Conservation (phyloP, 2,797 vertebrate species). For the Gila robusta region DNA sequence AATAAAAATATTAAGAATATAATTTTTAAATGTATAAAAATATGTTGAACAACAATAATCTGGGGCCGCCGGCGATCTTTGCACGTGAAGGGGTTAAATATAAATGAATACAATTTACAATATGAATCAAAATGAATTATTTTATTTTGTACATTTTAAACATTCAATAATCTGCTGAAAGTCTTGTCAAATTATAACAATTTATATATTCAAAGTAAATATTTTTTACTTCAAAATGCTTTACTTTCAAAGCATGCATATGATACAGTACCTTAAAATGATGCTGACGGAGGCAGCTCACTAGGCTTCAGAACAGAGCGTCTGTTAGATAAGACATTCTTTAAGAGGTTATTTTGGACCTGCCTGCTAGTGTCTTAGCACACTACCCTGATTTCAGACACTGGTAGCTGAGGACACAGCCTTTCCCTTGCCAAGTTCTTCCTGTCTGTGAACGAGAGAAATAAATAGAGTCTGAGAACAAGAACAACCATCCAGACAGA, state of each 20-base stretch:
- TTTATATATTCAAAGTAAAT: neutral
- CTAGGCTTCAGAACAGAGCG: neutral
- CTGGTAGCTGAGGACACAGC: slow-evolving; percentile 41
- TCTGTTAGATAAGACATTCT: slow-evolving; percentile 60
- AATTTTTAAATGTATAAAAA: no score
- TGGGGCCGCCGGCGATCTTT: no score
- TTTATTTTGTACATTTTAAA: neutral
- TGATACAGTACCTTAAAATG: neutral
- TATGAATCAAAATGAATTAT: neutral
- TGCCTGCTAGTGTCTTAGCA: slow-evolving; percentile 60
- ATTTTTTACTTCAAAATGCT: no score
- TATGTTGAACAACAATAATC: no score
- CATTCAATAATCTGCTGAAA: neutral
- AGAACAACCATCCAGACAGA: slow-evolving; percentile 51
- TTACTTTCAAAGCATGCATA: neutral
- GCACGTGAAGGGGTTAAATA: neutral
- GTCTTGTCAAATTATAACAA: neutral
- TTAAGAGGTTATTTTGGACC: slow-evolving; percentile 60
- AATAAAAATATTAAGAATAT: no score
- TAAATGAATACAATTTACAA: neutral
- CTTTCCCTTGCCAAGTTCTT: slow-evolving; percentile 34
- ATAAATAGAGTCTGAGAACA: slow-evolving; percentile 56
- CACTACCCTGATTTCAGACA: slow-evolving; percentile 52
- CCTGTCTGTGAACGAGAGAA: slow-evolving; percentile 46
- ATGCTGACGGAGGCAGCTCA: neutral